These are phyloP conservation scores for Dysidea cf. avara DNA, from an alignment of 37 sponge, comb jelly and placozoan genomes.

Conservation along the genomic window DNA sequence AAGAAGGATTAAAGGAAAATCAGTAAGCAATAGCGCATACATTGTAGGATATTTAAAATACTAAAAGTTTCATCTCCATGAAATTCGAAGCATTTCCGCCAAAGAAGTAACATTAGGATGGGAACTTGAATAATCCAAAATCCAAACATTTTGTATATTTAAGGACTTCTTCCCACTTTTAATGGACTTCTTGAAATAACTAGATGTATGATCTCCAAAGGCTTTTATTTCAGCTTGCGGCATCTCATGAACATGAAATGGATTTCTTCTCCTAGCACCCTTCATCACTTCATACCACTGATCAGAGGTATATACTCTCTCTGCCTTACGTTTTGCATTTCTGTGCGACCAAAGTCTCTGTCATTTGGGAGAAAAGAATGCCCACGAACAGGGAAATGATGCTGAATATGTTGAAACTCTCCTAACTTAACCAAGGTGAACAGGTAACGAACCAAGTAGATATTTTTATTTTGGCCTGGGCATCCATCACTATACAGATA, in stretches of 20 bases:
- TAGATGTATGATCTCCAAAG: background rate
- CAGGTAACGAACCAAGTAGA: background rate
- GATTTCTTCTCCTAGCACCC: conserved; percentile 3
- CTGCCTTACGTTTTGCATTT: background rate
- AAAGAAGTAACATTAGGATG: background rate
- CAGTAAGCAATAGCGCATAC: no score
- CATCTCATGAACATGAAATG: background rate
- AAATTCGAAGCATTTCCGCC: no score
- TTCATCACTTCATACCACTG: conserved; percentile 1
- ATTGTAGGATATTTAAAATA: no score
- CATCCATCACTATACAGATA: conserved; percentile 10
- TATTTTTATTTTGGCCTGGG: conserved; percentile 12
- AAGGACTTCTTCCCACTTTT: background rate
- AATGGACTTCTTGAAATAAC: background rate
- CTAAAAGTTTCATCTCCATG: no score
- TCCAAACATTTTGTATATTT: background rate
- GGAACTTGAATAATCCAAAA: background rate
- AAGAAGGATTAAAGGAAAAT: no score
- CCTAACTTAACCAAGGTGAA: no score
- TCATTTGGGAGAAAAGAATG: conserved; percentile 16
- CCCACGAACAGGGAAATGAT: conserved; percentile 7
- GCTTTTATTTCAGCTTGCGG: background rate
- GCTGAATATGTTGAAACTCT: background rate
- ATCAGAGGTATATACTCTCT: conserved; percentile 1
- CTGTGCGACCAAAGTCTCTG: conserved; percentile 11